phyloP scores from a whole-genome alignment of 1,140 invertebrate genomes.

The Panagrolaimus sp. region DNA sequence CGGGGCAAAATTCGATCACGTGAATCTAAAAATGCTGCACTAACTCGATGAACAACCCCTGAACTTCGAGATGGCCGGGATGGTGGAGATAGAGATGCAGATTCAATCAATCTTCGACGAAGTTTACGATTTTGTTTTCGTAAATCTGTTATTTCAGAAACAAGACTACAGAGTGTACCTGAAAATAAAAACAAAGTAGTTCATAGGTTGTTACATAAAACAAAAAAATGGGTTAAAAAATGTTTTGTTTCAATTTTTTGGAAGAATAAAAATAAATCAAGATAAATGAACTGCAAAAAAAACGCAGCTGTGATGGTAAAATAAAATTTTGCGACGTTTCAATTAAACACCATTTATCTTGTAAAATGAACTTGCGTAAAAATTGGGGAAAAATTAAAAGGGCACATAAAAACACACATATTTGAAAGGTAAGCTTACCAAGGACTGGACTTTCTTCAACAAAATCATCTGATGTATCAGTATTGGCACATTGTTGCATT shows the following conservation, averaged over 20 bases:
- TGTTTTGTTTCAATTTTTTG: background rate
- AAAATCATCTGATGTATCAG: constrained; percentile 17
- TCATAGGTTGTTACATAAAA: too few relatives aligned
- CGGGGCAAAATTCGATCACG: background rate
- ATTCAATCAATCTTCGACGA: constrained; percentile 6
- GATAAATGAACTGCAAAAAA: background rate
- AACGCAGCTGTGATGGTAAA: too few relatives aligned
- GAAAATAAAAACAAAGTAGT: background rate
- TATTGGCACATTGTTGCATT: constrained; percentile 19
- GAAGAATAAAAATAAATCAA: constrained; percentile 17
- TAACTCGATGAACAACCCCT: background rate
- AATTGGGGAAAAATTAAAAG: too few relatives aligned
- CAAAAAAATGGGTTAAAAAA: constrained; percentile 10
- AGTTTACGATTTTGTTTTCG: constrained; percentile 21
- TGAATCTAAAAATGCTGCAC: background rate
- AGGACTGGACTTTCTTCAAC: constrained; percentile 9
- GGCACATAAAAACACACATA: background rate
- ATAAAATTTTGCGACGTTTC: too few relatives aligned
- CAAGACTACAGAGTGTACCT: constrained; percentile 18
- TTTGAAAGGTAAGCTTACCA: background rate
- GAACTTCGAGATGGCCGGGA: background rate
- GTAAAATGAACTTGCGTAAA: background rate
- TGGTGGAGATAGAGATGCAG: constrained; percentile 2
- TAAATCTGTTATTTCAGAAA: constrained; percentile 4
- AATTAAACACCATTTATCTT: constrained; percentile 3